Evolutionary conservation across 2,797 vertebrate species (phyloP), one percentile per base, ranked within the genome.

Genomic region (Urophycis tenuis): DNA sequence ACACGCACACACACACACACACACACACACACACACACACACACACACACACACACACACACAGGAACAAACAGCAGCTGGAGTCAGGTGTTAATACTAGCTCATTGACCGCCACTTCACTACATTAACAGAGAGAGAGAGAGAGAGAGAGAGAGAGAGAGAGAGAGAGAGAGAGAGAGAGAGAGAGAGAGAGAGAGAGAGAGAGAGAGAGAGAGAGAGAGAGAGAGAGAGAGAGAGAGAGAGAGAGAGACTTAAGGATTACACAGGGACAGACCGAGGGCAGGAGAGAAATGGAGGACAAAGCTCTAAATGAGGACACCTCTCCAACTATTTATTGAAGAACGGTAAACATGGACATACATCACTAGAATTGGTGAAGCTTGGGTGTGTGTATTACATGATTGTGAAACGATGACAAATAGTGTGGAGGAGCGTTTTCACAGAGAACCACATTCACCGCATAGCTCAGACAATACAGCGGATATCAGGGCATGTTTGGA

Each of bases 81-180:
- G 89, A 92, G 89, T 92, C 92, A 92, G 90, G 90, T 93, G 92
- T 92, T 93, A 93, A 93, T 92, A 92, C 89, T 88, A 89, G 89
- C 87, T 91, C 91, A 92, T 91, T 92, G 92, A 93, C 90, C 82
- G 82, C 87, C 87, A 91, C 90, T 92, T 91, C 89, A 91, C 89
- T 91, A 89, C 88, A 92, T 92, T 91, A 93, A 92, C 88, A 34
- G 33, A 34, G 33, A 34, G 33, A 34, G 33, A 34, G 33, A 34
- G 39, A 11, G 41, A 17, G 41, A 45, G 45, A 22, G 45, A 22
- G 45, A 19, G 45, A 5, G 45, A 49, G 45, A 19, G 45, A 4
- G 45, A 49, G 45, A 49, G 45, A 49, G 45, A 19, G 17, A 49
- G 15, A 2, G 45, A 49, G 45, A 19, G 45, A 19, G 45, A 49